These are phyloP conservation scores for Conomelus anceps DNA, from an alignment of 2,888 invertebrate species.

Conservation along the genomic window DNA sequence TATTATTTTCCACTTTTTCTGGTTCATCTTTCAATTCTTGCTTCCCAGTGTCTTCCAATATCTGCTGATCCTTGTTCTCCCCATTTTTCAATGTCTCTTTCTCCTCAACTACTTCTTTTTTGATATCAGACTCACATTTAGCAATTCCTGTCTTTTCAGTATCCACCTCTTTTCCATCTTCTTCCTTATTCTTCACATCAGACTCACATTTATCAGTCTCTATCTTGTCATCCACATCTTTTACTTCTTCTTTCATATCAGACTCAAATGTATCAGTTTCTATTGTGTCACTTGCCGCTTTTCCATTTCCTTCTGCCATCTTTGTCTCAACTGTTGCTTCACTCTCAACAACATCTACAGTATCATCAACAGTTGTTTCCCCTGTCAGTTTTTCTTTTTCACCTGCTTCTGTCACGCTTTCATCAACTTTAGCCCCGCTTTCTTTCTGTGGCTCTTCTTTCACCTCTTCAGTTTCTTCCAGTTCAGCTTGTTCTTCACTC, in stretches of 20 bases:
- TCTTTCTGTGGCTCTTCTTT: not conserved
- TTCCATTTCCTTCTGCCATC: not conserved
- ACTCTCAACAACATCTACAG: not conserved
- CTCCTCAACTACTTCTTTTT: not conserved
- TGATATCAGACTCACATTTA: not conserved
- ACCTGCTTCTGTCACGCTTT: not conserved
- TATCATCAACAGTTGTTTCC: not conserved
- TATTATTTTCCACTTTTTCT: not conserved
- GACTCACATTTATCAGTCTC: not conserved
- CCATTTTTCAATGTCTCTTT: not conserved
- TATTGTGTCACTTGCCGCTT: not conserved
- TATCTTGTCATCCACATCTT: not conserved
- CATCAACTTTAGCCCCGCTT: not conserved
- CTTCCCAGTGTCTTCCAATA: not conserved
- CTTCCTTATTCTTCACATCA: not conserved
- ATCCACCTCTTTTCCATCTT: not conserved
- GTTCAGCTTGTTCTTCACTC: not conserved
- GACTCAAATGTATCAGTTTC: not conserved
- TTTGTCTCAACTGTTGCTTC: not conserved
- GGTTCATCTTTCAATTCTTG: not conserved
- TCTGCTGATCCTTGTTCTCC: not conserved
- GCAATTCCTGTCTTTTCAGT: no score
- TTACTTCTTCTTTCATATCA: not conserved
- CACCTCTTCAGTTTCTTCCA: not conserved
- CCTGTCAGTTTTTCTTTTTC: not conserved